A percentile compares a stretch with the other conserved stretches of the same genome.
Conservation (phyloP, 2,888 invertebrate genomes). For the Zhuqinia jingwanae region DNA sequence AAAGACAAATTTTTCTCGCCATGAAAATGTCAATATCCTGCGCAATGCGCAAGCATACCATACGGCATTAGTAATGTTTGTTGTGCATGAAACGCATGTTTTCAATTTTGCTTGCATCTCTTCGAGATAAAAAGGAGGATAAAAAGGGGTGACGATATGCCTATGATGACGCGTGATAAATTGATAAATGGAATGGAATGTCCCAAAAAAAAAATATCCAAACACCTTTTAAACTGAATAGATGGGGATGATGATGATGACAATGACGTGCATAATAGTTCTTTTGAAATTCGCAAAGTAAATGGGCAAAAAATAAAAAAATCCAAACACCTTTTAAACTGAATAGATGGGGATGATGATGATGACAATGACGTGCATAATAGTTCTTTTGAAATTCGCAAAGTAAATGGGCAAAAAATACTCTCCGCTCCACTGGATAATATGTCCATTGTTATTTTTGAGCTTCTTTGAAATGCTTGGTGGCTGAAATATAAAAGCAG, state of each 20-base stretch:
- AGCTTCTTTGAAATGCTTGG: neutral
- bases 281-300: neutral
- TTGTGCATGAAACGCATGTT: neutral
- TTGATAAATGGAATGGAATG: neutral
- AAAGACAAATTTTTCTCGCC: conserved; percentile 17
- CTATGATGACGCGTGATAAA: neutral
- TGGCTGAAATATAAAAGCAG: conserved; percentile 19
- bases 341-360: neutral
- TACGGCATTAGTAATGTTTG: neutral
- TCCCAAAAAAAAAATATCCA: conserved; percentile 9
- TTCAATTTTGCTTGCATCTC: neutral
- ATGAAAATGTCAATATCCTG: conserved; percentile 15
- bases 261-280: neutral
- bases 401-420: neutral
- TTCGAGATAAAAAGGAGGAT: too few species aligned
- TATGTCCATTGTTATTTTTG: neutral
- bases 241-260: too few species aligned
- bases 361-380: neutral
- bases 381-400: neutral
- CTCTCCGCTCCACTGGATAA: too few species aligned
- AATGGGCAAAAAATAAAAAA: neutral
- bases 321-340: neutral
- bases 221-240: neutral
- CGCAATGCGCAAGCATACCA: too few species aligned
- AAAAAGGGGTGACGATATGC: neutral